These are phyloP conservation scores for Actinostola sp. DNA, from an alignment of 92 coral and sea anemone genomes.

Conservation along the genomic window DNA sequence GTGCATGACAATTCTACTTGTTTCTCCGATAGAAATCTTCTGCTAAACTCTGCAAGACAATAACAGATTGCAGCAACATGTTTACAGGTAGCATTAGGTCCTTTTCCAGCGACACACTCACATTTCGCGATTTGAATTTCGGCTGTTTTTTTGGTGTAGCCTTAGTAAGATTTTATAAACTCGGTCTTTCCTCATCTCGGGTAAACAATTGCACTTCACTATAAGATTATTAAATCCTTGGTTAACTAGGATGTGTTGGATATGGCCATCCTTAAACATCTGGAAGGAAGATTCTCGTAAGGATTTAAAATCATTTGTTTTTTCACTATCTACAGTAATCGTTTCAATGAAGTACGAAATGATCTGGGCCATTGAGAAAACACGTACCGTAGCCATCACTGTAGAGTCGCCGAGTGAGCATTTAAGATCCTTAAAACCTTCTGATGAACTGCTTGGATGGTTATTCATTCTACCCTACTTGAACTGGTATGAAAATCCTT, in stretches of 20 bases:
- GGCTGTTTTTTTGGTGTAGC: conserved; percentile 22
- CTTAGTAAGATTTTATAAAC: conserved; percentile 46
- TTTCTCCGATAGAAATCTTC: conserved; percentile 29
- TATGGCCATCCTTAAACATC: conserved; percentile 28
- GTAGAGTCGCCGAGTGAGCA: neutral
- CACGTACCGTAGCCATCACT: conserved; percentile 12
- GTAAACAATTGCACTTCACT: conserved; percentile 30
- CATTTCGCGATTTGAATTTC: conserved; percentile 35
- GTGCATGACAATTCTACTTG: conserved; percentile 43
- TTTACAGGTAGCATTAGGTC: conserved; percentile 47
- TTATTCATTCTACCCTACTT: no score
- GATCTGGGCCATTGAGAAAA: conserved; percentile 24
- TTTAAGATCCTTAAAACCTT: conserved; percentile 7
- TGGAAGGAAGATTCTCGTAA: conserved; percentile 26
- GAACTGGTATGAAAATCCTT: no score
- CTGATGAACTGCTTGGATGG: neutral
- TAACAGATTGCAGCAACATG: conserved; percentile 61
- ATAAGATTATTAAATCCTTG: conserved; percentile 4
- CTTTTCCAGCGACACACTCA: conserved; percentile 54
- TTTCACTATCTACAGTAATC: conserved; percentile 13
- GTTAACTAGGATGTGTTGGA: conserved; percentile 16
- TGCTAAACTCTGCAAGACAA: conserved; percentile 56
- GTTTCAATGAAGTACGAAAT: conserved; percentile 22
- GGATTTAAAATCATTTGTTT: conserved; percentile 21
- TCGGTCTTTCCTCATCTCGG: conserved; percentile 57